Evolutionary conservation across 1,140 invertebrate genomes (phyloP), one percentile per base, ranked within the genome.

Genomic region (Formica selysi): DNA sequence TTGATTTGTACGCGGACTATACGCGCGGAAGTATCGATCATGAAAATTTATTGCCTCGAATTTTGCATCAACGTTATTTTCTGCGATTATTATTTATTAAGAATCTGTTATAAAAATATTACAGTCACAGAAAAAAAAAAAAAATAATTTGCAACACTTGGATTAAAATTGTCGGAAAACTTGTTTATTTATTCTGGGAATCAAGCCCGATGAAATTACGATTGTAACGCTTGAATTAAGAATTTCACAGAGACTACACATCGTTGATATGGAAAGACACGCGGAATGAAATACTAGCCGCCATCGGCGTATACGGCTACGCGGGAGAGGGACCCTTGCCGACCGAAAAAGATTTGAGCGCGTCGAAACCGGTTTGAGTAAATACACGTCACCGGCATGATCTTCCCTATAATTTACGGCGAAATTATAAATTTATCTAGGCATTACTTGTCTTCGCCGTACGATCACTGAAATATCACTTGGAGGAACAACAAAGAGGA

Each of bases 341-440:
- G 74, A 59, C 67, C 62, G 67, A 85, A 88, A 62, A 89, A 81
- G 62, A 57, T 57, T 83, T 48, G 62, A 80, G 48, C 61, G 62
- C 48, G 57, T 89, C 61, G 29, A 29, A 89, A 89, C 88, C 88
- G 88, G 87, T 89, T 89, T 68, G 57, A 71, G 84, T 76, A 86
- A 89, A 86, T 70, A 86, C 48, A 61, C 88, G 51, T 88, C 87
- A 80, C 44, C 51, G 41, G 10, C 36, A 38, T 26, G 22, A 76
- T 41, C 78, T 16, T 86, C 67, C 48, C 87, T 86, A 11, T 86
- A 89, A 89, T 89, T 86, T 64, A 76, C 87, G 19, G 5, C 38
- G 48, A 57, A 79, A 68, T 87, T 73, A 74, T 67, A 64, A 67
- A 89, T 76, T 89, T 76, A 57, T 89, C 64, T 86, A 76, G 64